A percentile compares a stretch with the other conserved stretches of the same genome.
phyloP scores from a whole-genome alignment of 2,113 vertebrate species.

The Alaudala cheleensis region DNA sequence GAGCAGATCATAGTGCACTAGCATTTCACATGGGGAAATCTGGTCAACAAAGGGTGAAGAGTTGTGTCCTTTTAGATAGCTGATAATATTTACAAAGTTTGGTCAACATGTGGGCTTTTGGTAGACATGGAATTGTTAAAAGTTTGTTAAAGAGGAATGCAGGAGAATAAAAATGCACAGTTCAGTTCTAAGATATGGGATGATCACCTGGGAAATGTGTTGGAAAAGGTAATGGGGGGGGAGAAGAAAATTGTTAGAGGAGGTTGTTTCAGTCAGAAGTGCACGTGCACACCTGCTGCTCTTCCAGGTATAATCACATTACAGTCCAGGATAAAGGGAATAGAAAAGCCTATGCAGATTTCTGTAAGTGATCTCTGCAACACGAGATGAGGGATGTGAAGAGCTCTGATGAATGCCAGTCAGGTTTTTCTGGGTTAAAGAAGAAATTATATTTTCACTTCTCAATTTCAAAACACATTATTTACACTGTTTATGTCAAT shows the following conservation, averaged over 20 bases:
- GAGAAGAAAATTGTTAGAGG: not conserved
- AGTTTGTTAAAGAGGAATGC: not conserved
- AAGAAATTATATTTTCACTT: not conserved
- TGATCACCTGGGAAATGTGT: not conserved
- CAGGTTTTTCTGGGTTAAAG: not conserved
- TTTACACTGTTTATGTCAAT: not conserved
- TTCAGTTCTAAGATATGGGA: not conserved
- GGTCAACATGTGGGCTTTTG: not conserved
- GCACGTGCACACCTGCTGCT: not conserved
- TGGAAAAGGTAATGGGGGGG: not conserved
- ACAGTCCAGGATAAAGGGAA: not conserved
- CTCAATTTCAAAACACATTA: not conserved
- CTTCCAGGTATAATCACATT: not conserved
- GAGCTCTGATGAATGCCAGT: not conserved
- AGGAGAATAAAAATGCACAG: not conserved
- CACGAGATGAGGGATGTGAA: not conserved
- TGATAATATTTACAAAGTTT: not conserved
- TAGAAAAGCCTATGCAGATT: not conserved
- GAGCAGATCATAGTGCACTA: rapidly evolving
- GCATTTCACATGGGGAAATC: not conserved
- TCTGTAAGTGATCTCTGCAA: constrained; percentile 14
- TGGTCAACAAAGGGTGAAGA: not conserved
- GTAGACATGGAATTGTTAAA: not conserved
- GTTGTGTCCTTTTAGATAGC: not conserved
- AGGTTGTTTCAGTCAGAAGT: not conserved